phyloP scores from a whole-genome alignment of 2,113 vertebrate genomes.

The Rostratula benghalensis region DNA sequence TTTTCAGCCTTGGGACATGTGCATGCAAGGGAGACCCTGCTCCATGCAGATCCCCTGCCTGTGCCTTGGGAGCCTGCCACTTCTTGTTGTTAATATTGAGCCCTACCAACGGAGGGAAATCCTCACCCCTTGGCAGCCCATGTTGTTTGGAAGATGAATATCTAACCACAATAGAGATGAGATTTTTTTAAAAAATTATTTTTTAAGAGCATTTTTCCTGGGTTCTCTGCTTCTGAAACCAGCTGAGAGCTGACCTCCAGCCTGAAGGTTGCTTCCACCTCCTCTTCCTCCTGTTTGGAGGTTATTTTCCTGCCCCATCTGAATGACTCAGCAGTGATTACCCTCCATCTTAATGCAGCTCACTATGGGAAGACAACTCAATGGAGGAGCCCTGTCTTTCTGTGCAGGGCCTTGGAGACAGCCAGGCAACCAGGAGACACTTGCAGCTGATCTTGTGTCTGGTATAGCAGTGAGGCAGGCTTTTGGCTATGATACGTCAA shows the following conservation, averaged over 20 bases:
- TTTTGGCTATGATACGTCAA: rapidly evolving
- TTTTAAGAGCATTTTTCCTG: neutral
- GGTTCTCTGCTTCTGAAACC: neutral
- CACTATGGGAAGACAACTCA: neutral
- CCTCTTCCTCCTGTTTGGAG: neutral
- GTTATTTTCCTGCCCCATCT: neutral
- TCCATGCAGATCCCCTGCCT: neutral
- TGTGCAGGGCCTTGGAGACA: neutral
- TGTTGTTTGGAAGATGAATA: neutral
- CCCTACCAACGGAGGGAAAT: neutral
- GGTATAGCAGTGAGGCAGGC: neutral
- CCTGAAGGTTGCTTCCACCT: neutral
- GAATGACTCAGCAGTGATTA: neutral
- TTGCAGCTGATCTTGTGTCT: neutral
- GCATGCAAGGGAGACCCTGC: neutral
- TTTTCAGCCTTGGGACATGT: neutral
- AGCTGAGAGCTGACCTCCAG: neutral
- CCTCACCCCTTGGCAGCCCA: neutral
- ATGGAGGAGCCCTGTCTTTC: neutral
- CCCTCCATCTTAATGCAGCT: neutral
- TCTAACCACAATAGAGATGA: neutral
- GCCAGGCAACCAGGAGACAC: neutral
- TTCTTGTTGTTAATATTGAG: neutral
- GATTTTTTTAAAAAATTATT: neutral
- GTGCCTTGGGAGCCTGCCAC: neutral